Conservation (phyloP, 2,888 invertebrate genomes). For the Drosophila planitibia region DNA sequence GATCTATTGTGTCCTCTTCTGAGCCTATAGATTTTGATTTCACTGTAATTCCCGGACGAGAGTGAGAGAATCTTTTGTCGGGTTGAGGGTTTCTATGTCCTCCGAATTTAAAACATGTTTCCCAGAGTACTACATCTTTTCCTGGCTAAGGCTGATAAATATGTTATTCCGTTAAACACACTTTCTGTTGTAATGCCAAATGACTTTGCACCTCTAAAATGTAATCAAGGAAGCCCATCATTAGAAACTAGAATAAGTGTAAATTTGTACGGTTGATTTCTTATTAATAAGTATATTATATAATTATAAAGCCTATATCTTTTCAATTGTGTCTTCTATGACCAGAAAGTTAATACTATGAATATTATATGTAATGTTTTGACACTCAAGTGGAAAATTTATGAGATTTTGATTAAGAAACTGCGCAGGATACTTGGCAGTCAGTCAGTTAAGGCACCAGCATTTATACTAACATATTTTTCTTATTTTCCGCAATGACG, state of each 20-base stretch:
- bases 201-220: background rate
- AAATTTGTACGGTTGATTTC: background rate
- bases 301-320: background rate
- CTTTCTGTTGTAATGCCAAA: background rate
- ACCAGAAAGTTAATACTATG: background rate
- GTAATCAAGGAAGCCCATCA: background rate
- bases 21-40: background rate
- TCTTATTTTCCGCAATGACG: slow-evolving; percentile 49
- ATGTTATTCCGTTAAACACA: background rate
- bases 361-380: background rate
- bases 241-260: background rate
- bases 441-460: background rate
- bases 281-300: background rate
- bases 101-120: background rate
- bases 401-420: background rate
- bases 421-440: slow-evolving; percentile 6
- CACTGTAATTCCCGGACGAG: background rate
- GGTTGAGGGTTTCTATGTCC: background rate
- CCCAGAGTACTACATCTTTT: background rate
- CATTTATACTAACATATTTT: slow-evolving; percentile 18
- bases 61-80: background rate
- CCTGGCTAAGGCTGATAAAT: background rate
- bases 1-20: background rate
- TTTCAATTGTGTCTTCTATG: background rate
- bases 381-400: background rate